Percentiles rank a stretch among this genome's conserved stretches.
Evolutionary conservation across 2,797 vertebrate genomes (phyloP).

Genomic region (Bradypodion ventrale): DNA sequence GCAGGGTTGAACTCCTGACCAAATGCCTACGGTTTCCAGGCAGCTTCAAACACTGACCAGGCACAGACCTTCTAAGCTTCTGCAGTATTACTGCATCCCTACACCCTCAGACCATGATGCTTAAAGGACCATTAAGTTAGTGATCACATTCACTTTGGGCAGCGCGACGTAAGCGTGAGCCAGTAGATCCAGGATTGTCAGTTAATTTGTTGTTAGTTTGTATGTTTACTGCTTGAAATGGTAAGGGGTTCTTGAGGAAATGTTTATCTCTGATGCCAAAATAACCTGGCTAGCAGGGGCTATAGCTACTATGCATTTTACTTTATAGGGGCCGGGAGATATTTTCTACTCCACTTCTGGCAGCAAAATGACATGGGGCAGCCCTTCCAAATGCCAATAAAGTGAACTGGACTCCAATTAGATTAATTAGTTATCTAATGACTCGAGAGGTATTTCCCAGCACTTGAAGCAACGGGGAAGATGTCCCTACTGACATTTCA

Average conservation of each 20-base stretch:
- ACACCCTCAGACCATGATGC: not conserved
- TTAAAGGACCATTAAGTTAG: not conserved
- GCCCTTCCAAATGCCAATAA: too few species aligned
- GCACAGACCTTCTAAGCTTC: not conserved
- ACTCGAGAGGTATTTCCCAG: not conserved
- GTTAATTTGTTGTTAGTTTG: not conserved
- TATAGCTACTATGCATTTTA: not conserved
- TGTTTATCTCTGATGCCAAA: not conserved
- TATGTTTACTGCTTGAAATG: not conserved
- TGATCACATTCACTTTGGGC: not conserved
- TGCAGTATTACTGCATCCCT: not conserved
- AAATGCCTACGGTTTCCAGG: not conserved
- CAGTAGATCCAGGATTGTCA: not conserved
- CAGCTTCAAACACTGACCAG: not conserved
- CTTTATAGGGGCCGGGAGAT: not conserved
- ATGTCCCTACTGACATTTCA: not conserved
- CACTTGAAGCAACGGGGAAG: not conserved
- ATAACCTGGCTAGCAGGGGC: not conserved
- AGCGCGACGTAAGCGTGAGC: not conserved
- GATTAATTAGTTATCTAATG: too few species aligned
- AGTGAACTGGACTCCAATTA: too few species aligned
- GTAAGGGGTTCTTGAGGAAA: not conserved
- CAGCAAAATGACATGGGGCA: not conserved
- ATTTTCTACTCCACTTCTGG: not conserved
- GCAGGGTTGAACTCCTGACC: too few species aligned